Evolutionary conservation across 2,888 invertebrate genomes (phyloP).

Genomic region (Pogonocherus hispidulus): DNA sequence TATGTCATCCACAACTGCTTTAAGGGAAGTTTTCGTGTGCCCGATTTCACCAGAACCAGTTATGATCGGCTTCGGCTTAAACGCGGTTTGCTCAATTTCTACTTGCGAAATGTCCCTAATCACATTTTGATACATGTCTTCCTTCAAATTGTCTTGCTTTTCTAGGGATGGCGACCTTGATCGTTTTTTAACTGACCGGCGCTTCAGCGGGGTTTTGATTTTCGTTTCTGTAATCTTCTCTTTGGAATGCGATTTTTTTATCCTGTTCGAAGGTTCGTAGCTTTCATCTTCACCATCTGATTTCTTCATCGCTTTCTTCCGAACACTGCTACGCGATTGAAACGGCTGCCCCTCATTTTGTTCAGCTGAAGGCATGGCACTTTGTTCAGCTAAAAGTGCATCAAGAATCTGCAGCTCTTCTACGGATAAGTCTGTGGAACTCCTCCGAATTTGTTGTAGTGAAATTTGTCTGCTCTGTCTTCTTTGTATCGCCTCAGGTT

Average conservation of each 20-base stretch:
- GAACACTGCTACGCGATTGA: slow-evolving; percentile 43
- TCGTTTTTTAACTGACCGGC: slow-evolving; percentile 57
- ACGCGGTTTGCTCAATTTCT: slow-evolving; percentile 70
- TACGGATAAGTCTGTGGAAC: slow-evolving; percentile 73
- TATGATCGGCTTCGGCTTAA: slow-evolving; percentile 71
- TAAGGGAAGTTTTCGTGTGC: slow-evolving; percentile 67
- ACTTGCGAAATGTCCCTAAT: slow-evolving; percentile 66
- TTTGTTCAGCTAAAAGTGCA: slow-evolving; percentile 63
- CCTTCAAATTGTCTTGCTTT: slow-evolving; percentile 23
- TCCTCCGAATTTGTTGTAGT: slow-evolving; percentile 68
- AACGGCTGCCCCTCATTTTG: slow-evolving; percentile 53
- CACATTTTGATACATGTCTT: slow-evolving; percentile 48
- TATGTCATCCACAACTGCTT: slow-evolving; percentile 73
- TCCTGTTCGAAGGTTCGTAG: not conserved
- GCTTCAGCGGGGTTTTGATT: slow-evolving; percentile 46
- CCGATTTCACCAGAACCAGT: slow-evolving; percentile 70
- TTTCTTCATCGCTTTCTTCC: slow-evolving; percentile 63
- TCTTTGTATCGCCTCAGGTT: slow-evolving; percentile 65
- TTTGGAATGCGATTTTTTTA: slow-evolving; percentile 18
- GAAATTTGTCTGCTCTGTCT: slow-evolving; percentile 64
- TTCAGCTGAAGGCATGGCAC: slow-evolving; percentile 39
- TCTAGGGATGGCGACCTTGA: slow-evolving; percentile 54
- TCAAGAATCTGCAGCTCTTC: slow-evolving; percentile 72
- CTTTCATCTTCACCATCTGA: slow-evolving; percentile 51
- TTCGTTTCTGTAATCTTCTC: slow-evolving; percentile 28